These are phyloP conservation scores for Caenorhabditis parvicauda DNA, from an alignment of 2,888 invertebrate species.

Conservation along the genomic window DNA sequence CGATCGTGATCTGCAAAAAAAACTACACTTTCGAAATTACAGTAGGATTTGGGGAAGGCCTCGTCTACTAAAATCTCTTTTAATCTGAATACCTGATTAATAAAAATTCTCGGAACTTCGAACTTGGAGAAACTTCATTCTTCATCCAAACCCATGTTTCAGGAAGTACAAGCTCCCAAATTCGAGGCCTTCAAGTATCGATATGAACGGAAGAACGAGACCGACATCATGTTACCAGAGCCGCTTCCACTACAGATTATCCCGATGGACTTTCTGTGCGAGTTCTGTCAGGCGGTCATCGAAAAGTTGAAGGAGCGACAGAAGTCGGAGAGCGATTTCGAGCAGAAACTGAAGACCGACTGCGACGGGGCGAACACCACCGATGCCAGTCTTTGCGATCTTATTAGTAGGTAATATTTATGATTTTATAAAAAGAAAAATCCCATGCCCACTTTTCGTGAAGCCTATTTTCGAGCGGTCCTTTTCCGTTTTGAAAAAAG, in stretches of 20 bases:
- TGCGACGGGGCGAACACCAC: neutral
- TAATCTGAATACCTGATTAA: too few species aligned
- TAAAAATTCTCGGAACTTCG: too few species aligned
- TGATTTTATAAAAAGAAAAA: neutral
- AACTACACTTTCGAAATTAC: too few species aligned
- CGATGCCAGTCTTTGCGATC: neutral
- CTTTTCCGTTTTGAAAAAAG: too few species aligned
- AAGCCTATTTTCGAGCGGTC: too few species aligned
- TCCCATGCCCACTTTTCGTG: too few species aligned
- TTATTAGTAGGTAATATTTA: neutral
- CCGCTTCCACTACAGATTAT: constrained; percentile 10
- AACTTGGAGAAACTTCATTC: too few species aligned
- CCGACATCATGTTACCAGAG: constrained; percentile 19
- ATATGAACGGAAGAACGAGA: constrained; percentile 14
- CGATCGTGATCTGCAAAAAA: too few species aligned
- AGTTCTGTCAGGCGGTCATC: constrained; percentile 34
- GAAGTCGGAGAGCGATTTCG: constrained; percentile 19
- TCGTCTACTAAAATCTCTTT: too few species aligned
- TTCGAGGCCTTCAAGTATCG: constrained; percentile 19
- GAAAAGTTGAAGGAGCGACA: constrained; percentile 24
- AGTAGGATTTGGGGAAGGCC: too few species aligned
- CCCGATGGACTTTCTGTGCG: constrained; percentile 29
- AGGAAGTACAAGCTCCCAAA: too few species aligned
- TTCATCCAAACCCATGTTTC: too few species aligned
- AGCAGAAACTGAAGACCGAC: constrained; percentile 8